Evolutionary conservation across 2,113 vertebrate species (phyloP).

Genomic region (Microcebus tavaratra): DNA sequence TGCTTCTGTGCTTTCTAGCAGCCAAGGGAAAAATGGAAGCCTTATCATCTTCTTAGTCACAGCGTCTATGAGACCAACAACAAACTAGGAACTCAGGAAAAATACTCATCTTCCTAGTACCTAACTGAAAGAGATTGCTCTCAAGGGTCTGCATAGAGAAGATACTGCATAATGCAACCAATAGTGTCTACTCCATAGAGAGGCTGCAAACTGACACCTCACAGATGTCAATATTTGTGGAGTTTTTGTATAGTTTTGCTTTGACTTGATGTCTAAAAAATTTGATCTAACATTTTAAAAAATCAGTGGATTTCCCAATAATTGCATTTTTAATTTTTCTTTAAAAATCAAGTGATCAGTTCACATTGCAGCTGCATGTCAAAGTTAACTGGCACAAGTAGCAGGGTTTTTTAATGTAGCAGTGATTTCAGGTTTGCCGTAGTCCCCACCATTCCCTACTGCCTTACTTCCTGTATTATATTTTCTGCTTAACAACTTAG

Average conservation of each 20-base stretch:
- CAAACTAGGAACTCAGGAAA: neutral
- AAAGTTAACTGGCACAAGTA: neutral
- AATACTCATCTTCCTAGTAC: neutral
- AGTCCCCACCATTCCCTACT: neutral
- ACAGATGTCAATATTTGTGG: neutral
- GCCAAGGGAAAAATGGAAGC: neutral
- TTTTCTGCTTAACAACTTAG: neutral
- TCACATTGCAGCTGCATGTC: neutral
- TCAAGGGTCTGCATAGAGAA: neutral
- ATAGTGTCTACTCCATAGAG: neutral
- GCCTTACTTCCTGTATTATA: neutral
- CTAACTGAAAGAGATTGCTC: neutral
- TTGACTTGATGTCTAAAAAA: slow-evolving; percentile 19
- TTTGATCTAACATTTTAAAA: neutral
- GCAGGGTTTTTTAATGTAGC: too few species aligned
- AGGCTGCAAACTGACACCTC: neutral
- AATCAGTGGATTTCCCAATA: neutral
- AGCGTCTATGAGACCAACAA: neutral
- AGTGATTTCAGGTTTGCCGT: neutral
- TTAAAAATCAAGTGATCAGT: neutral
- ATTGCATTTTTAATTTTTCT: neutral
- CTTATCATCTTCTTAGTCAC: neutral
- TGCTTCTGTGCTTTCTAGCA: neutral
- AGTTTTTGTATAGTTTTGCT: slow-evolving; percentile 13
- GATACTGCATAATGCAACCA: neutral